Evolutionary conservation across 2,113 vertebrate species (phyloP).

Genomic region (Notechis scutatus): DNA sequence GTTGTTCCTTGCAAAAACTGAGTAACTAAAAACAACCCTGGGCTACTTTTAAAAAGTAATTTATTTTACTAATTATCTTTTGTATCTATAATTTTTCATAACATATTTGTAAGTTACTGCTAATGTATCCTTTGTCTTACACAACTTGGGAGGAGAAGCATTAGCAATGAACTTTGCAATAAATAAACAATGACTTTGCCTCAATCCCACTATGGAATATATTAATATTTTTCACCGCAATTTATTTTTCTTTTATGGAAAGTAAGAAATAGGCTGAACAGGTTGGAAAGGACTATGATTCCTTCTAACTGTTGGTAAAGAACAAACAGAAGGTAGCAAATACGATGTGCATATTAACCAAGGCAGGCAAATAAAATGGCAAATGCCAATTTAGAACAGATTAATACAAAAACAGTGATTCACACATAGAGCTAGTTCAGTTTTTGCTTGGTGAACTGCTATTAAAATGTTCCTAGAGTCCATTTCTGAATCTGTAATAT

Average conservation of each 20-base stretch:
- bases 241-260: conserved; percentile 11
- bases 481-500: conserved; percentile 31
- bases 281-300: background rate
- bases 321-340: background rate
- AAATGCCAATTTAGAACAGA: conserved; percentile 16
- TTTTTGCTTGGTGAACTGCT: conserved; percentile 21
- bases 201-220: background rate
- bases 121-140: background rate
- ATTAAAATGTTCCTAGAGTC: conserved; percentile 41
- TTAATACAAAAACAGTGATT: conserved; percentile 13
- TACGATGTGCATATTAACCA: conserved; percentile 1
- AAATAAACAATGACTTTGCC: background rate
- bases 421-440: conserved; percentile 11
- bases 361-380: conserved; percentile 20
- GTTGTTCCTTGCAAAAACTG: background rate
- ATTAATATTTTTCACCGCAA: conserved; percentile 4
- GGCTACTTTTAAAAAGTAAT: background rate
- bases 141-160: background rate
- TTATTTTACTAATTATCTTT: background rate
- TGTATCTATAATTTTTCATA: background rate
- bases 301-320: conserved; percentile 11
- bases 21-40: background rate
- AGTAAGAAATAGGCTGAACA: background rate
- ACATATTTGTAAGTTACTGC: background rate
- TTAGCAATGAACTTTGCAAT: background rate